Evolutionary conservation across 2,113 vertebrate species (phyloP).

Genomic region (Datnioides undecimradiatus): DNA sequence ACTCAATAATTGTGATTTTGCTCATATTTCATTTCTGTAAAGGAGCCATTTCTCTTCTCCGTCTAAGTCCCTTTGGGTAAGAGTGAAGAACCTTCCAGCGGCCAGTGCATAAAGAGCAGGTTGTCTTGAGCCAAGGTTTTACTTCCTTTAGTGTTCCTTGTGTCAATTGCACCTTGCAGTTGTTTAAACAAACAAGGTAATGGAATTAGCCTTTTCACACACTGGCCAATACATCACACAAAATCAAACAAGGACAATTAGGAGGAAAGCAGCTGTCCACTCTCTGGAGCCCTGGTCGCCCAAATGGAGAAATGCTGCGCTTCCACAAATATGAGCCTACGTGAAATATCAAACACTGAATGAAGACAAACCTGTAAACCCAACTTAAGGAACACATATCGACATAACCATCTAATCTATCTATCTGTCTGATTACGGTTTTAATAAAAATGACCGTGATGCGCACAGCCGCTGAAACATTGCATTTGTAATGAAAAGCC

Average conservation of each 20-base stretch:
- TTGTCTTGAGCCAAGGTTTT: constrained; percentile 40
- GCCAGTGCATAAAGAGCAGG: constrained; percentile 9
- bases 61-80: neutral
- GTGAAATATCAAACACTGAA: neutral
- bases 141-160: constrained; percentile 26
- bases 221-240: constrained; percentile 39
- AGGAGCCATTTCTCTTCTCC: neutral
- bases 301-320: no score
- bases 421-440: no score
- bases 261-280: constrained; percentile 9
- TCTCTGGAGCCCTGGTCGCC: neutral
- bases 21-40: constrained; percentile 32
- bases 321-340: neutral
- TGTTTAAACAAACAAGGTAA: constrained; percentile 71
- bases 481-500: no score
- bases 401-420: no score
- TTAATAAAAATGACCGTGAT: no score
- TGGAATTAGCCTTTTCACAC: constrained; percentile 76
- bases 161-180: constrained; percentile 60
- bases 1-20: constrained; percentile 28
- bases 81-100: neutral
- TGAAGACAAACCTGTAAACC: no score
- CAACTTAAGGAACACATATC: no score
- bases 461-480: no score
- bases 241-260: constrained; percentile 46